These are phyloP conservation scores for Microtus ochrogaster DNA, from an alignment of 2,113 vertebrate species.

Conservation along the genomic window DNA sequence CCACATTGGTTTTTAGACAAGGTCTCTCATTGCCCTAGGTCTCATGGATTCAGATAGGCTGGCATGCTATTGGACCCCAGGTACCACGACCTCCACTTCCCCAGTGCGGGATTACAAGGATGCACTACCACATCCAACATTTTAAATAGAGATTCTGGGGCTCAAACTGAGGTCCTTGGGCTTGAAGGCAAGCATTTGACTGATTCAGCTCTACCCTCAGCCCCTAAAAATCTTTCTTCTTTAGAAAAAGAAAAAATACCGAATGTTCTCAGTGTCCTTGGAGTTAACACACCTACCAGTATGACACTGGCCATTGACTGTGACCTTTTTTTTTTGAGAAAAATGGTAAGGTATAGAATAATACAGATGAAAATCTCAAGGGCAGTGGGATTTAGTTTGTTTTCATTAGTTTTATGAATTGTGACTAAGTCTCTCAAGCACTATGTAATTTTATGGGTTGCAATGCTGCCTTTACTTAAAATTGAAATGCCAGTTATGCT, in stretches of 20 bases:
- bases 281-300: background rate
- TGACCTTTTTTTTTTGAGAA: background rate
- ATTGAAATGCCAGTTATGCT: conserved; percentile 72
- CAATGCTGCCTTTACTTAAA: conserved; percentile 16
- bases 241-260: background rate
- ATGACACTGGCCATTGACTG: background rate
- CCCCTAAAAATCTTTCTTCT: background rate
- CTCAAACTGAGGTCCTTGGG: too few relatives aligned
- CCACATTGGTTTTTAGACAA: background rate
- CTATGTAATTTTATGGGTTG: background rate
- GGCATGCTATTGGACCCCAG: too few relatives aligned
- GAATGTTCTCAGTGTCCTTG: background rate
- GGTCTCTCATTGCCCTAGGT: background rate
- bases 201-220: background rate
- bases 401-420: background rate
- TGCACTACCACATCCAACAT: too few relatives aligned
- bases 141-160: background rate
- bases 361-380: conserved; percentile 11
- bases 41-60: background rate
- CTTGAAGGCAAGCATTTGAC: background rate
- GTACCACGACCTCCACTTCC: background rate
- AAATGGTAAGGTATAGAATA: conserved; percentile 14
- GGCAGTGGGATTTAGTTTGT: background rate
- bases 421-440: background rate
- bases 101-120: background rate